A percentile compares a stretch with the other conserved stretches of the same genome.
Evolutionary conservation across 1,140 invertebrate species (phyloP).

Genomic region (Coboldia fuscipes): DNA sequence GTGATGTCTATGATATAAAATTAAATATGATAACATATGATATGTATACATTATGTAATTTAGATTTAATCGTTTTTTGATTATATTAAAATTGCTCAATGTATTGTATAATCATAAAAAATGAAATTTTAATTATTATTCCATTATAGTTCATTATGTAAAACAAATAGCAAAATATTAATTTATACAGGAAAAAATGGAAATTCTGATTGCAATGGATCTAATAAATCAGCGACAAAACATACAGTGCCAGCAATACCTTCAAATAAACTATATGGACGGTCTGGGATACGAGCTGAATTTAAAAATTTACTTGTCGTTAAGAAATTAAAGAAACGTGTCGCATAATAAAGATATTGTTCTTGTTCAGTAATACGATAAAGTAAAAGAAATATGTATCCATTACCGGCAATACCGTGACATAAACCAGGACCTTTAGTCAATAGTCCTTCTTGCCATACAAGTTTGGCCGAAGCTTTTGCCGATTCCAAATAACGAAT

Average conservation of each 20-base stretch:
- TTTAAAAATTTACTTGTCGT: slow-evolving; percentile 40
- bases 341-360: slow-evolving; percentile 51
- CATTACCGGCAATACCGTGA: slow-evolving; percentile 83
- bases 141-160: too few relatives aligned
- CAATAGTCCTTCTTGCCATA: slow-evolving; percentile 70
- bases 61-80: too few relatives aligned
- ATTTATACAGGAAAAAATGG: slow-evolving; percentile 19
- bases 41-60: too few relatives aligned
- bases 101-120: too few relatives aligned
- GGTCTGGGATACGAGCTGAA: slow-evolving; percentile 44
- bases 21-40: too few relatives aligned
- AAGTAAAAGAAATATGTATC: slow-evolving; percentile 63
- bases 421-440: slow-evolving; percentile 81
- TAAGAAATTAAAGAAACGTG: slow-evolving; percentile 70
- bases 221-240: slow-evolving; percentile 38
- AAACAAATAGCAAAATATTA: too few relatives aligned
- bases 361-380: slow-evolving; percentile 56
- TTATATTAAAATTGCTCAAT: too few relatives aligned
- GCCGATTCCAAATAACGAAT: slow-evolving; percentile 53
- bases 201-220: slow-evolving; percentile 38
- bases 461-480: slow-evolving; percentile 45
- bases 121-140: too few relatives aligned
- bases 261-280: slow-evolving; percentile 71
- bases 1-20: too few relatives aligned
- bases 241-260: slow-evolving; percentile 52